These are phyloP conservation scores for Sylvietta virens DNA, from an alignment of 2,113 vertebrate genomes.

Conservation along the genomic window DNA sequence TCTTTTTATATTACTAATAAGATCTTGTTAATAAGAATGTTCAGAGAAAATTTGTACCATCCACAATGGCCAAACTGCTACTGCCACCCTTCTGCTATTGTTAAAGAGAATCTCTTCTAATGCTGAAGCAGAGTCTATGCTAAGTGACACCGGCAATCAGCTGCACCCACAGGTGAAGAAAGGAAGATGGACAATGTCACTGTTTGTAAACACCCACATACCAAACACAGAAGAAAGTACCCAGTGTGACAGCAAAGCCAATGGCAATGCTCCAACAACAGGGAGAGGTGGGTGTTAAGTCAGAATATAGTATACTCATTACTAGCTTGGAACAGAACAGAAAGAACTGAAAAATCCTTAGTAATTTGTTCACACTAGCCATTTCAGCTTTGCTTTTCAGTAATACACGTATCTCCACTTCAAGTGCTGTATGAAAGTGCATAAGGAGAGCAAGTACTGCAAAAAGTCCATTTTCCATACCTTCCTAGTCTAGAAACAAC, in stretches of 20 bases:
- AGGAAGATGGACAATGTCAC: accelerated
- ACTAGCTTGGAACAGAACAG: background rate
- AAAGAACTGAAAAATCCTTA: background rate
- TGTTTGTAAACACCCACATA: background rate
- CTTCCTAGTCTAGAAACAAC: background rate
- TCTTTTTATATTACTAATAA: background rate
- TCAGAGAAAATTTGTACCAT: background rate
- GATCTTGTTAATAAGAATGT: background rate
- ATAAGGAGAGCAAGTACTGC: background rate
- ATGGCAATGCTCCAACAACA: background rate
- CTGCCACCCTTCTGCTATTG: background rate
- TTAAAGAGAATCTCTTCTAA: background rate
- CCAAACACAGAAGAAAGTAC: background rate
- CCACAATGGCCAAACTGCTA: background rate
- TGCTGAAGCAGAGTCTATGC: background rate
- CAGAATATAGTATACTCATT: background rate
- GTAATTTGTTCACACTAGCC: background rate
- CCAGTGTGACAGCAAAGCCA: background rate
- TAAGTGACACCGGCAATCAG: background rate
- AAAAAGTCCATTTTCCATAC: background rate
- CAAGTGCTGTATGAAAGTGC: background rate
- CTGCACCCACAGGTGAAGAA: background rate
- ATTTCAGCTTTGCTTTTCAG: background rate
- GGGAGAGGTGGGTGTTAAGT: background rate
- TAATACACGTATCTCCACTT: accelerated